Conservation (phyloP, 2,888 invertebrate genomes). For the Apamea anceps region DNA sequence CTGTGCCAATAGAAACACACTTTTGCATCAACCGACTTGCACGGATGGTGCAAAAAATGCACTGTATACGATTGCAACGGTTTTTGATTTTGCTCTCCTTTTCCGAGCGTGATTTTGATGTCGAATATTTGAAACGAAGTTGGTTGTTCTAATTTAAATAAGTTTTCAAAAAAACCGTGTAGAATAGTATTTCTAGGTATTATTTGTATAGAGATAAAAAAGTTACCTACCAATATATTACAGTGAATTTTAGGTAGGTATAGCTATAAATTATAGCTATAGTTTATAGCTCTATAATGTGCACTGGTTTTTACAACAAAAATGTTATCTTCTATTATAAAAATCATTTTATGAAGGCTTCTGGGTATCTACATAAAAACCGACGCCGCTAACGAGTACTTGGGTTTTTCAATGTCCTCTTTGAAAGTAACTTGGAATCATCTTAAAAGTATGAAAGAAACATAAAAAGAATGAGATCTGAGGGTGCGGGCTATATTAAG, state of each 20-base stretch:
- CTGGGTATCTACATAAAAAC: slow-evolving; percentile 25
- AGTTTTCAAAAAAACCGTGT: neutral
- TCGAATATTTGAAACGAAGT: neutral
- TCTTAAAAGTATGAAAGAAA: slow-evolving; percentile 42
- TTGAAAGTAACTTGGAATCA: slow-evolving; percentile 46
- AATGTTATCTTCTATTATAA: slow-evolving; percentile 6
- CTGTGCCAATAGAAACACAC: slow-evolving; percentile 43
- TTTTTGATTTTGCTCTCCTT: slow-evolving; percentile 14
- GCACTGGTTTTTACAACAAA: neutral
- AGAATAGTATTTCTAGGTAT: neutral
- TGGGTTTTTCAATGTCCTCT: slow-evolving; percentile 38
- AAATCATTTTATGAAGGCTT: slow-evolving; percentile 29
- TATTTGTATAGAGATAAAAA: neutral
- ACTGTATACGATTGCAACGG: slow-evolving; percentile 3
- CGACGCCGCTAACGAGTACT: slow-evolving; percentile 36
- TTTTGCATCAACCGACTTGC: slow-evolving; percentile 24
- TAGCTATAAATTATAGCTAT: neutral
- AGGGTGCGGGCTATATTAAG: slow-evolving; percentile 8
- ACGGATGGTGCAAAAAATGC: neutral
- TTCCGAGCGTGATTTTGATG: neutral
- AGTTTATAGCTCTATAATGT: neutral
- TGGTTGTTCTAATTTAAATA: neutral
- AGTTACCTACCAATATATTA: neutral
- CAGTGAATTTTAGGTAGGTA: neutral
- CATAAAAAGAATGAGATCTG: slow-evolving; percentile 29